Evolutionary conservation across 2,888 invertebrate species (phyloP).

Genomic region (Heliconius sara): DNA sequence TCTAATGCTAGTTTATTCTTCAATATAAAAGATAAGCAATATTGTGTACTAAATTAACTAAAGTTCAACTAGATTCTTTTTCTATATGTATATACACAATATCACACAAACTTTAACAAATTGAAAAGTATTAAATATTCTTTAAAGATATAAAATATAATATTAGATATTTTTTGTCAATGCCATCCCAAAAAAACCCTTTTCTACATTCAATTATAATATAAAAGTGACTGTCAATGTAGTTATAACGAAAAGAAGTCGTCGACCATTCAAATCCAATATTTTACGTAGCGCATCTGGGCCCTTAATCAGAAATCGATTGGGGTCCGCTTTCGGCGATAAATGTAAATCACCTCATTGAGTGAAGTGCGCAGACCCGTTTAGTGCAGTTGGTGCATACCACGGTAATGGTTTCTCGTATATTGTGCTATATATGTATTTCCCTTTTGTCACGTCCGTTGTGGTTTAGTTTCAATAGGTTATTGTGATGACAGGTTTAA

Average conservation of each 20-base stretch:
- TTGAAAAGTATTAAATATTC: not conserved
- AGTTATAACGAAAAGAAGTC: conserved; percentile 11
- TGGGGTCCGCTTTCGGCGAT: conserved; percentile 55
- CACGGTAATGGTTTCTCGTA: not conserved
- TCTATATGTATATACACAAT: too few relatives aligned
- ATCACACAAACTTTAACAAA: too few relatives aligned
- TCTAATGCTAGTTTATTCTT: too few relatives aligned
- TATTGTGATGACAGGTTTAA: not conserved
- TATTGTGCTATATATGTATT: not conserved
- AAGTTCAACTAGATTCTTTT: too few relatives aligned
- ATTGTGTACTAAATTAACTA: too few relatives aligned
- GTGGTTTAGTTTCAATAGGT: not conserved
- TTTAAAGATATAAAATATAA: not conserved
- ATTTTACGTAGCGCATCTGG: conserved; percentile 38
- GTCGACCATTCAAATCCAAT: conserved; percentile 32
- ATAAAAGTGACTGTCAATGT: conserved; percentile 2
- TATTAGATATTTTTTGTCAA: not conserved
- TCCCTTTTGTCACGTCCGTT: not conserved
- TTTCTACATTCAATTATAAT: not conserved
- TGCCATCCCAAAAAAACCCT: not conserved
- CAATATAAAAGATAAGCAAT: too few relatives aligned
- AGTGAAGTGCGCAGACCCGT: conserved; percentile 59
- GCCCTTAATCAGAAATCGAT: conserved; percentile 43
- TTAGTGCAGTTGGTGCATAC: conserved; percentile 13
- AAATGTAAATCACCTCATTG: conserved; percentile 78